Percentiles rank a stretch among this genome's conserved stretches.
These are phyloP conservation scores for Palythoa grandiflora DNA, from an alignment of 92 coral and sea anemone genomes.

Conservation along the genomic window DNA sequence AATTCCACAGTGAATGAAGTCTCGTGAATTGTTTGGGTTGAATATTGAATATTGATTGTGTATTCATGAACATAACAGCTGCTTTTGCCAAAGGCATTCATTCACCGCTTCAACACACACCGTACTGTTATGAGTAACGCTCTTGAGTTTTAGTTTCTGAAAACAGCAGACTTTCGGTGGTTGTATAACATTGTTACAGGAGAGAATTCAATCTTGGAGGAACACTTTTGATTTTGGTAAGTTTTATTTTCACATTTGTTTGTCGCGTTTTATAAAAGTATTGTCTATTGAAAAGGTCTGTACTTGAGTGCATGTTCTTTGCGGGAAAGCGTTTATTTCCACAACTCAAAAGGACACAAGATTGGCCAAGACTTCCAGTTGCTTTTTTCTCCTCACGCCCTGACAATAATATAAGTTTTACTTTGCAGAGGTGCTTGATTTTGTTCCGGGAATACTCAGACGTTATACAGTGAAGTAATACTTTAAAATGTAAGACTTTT, in stretches of 20 bases:
- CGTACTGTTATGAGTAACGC: not conserved
- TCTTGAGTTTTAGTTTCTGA: not conserved
- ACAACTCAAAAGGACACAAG: not conserved
- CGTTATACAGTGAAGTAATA: not conserved
- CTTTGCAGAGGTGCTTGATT: too few species aligned
- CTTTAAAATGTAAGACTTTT: not conserved
- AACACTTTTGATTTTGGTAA: constrained; percentile 1
- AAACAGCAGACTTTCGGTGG: not conserved
- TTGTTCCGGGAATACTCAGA: not conserved
- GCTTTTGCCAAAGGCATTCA: not conserved
- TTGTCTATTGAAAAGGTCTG: too few species aligned
- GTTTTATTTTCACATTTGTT: not conserved
- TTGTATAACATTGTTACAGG: not conserved
- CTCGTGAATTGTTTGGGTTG: not conserved
- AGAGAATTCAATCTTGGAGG: not conserved
- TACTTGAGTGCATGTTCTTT: not conserved
- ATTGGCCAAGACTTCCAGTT: not conserved
- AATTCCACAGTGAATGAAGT: constrained; percentile 7
- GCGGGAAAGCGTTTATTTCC: not conserved
- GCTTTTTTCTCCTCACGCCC: not conserved
- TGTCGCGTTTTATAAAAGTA: too few species aligned
- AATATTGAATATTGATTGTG: constrained; percentile 2
- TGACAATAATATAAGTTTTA: not conserved
- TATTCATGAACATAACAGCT: constrained; percentile 3
- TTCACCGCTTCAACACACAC: not conserved